These are phyloP conservation scores for Cantharis rustica DNA, from an alignment of 2,888 invertebrate genomes.

Conservation along the genomic window DNA sequence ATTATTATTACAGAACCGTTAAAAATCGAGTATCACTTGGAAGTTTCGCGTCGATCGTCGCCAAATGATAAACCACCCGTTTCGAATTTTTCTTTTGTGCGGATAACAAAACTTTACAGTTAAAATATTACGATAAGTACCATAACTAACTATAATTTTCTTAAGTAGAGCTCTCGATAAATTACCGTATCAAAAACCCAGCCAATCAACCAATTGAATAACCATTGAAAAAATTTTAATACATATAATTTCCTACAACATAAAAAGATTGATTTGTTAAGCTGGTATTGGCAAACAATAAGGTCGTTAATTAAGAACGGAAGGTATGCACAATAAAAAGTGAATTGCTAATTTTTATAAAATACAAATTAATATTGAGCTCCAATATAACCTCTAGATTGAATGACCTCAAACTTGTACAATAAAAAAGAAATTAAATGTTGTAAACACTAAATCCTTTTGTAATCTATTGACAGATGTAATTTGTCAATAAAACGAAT, in stretches of 20 bases:
- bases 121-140: background rate
- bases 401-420: background rate
- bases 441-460: slow-evolving; percentile 1
- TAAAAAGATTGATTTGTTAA: background rate
- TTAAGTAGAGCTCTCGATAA: background rate
- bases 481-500: background rate
- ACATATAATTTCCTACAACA: background rate
- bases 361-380: background rate
- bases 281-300: background rate
- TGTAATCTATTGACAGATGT: background rate
- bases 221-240: background rate
- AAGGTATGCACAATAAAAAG: background rate
- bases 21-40: background rate
- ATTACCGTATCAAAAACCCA: background rate
- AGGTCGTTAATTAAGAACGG: background rate
- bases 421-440: background rate
- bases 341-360: background rate
- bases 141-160: background rate
- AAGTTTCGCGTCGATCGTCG: background rate
- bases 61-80: background rate
- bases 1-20: slow-evolving; percentile 6
- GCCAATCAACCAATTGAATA: background rate
- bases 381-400: background rate
- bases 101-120: background rate
- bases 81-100: background rate